A percentile compares a stretch with the other conserved stretches of the same genome.
Conservation (phyloP, 2,797 vertebrate genomes). For the Hypotaenidia okinawae region DNA sequence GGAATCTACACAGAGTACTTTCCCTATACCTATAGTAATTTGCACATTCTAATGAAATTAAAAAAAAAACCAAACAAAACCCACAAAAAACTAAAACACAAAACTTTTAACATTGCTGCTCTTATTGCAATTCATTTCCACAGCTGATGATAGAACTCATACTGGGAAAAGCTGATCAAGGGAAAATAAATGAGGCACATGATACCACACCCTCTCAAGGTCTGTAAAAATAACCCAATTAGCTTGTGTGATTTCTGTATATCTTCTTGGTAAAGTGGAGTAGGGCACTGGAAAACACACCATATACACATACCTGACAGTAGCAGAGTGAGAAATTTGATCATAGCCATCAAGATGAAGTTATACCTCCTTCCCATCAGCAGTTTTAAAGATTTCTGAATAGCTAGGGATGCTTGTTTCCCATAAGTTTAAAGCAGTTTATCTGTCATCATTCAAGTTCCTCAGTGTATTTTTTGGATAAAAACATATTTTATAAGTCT, state of each 20-base stretch:
- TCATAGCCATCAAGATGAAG: background rate
- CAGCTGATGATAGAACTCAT: background rate
- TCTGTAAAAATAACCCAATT: background rate
- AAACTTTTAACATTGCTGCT: background rate
- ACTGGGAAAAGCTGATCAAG: background rate
- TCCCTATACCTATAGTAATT: background rate
- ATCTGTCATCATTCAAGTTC: background rate
- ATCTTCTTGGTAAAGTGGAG: background rate
- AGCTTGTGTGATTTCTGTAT: background rate
- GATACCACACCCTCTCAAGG: background rate
- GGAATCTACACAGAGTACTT: background rate
- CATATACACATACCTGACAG: background rate
- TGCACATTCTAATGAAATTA: background rate
- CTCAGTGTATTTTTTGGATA: conserved; percentile 28
- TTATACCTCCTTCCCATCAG: background rate
- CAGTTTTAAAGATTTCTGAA: background rate
- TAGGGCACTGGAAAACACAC: background rate
- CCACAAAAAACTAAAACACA: too few species aligned
- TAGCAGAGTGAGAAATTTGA: background rate
- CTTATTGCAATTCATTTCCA: background rate
- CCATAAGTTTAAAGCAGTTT: background rate
- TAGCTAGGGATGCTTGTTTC: background rate
- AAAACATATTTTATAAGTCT: conserved; percentile 13
- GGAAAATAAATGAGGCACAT: background rate
- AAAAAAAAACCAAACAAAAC: background rate